Conservation (phyloP, 2,113 vertebrate species). For the Notarius quadriscutis region DNA sequence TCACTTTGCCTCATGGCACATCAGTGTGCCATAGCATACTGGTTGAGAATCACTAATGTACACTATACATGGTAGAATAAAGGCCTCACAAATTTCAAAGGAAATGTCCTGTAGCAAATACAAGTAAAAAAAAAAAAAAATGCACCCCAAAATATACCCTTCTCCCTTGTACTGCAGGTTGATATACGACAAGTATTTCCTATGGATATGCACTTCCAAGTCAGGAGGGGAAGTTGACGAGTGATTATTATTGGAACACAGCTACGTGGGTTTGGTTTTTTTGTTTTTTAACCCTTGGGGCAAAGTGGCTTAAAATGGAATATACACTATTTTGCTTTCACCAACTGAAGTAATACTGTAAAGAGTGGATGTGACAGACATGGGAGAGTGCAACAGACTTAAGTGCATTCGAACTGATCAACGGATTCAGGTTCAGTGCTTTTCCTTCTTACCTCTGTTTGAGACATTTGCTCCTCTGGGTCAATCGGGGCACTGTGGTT, state of each 20-base stretch:
- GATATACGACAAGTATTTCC: neutral
- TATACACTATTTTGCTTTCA: neutral
- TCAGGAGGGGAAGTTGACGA: neutral
- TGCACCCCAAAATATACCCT: neutral
- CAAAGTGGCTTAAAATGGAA: neutral
- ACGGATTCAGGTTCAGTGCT: neutral
- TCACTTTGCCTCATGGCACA: no score
- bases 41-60: neutral
- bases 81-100: neutral
- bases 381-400: neutral
- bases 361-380: neutral
- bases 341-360: neutral
- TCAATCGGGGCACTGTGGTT: slow-evolving; percentile 54
- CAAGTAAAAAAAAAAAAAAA: neutral
- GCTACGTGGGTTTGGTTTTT: no score
- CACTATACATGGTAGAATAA: neutral
- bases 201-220: neutral
- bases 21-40: no score
- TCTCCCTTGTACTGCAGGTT: neutral
- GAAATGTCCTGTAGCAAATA: neutral
- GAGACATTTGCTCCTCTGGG: slow-evolving; percentile 66
- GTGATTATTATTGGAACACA: neutral
- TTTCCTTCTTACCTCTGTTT: slow-evolving; percentile 64
- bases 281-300: neutral
- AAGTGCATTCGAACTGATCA: neutral